Conservation (phyloP, 2,797 vertebrate species). For the Peromyscus aztecus region DNA sequence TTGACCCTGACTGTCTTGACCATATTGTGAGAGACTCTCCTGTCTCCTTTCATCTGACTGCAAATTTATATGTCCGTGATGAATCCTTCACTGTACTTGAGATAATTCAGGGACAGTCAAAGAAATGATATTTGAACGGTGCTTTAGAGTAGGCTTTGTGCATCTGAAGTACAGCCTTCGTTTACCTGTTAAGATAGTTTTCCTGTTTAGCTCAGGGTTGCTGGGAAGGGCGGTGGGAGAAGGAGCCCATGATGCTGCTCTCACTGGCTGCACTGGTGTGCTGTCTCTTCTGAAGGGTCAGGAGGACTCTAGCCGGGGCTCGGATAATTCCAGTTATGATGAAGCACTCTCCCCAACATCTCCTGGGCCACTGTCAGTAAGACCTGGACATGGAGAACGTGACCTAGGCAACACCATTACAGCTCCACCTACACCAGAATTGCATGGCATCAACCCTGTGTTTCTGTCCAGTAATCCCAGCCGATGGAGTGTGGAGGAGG, state of each 20-base stretch:
- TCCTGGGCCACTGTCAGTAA: slow-evolving; percentile 93
- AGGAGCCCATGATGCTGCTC: background rate
- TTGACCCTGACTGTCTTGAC: background rate
- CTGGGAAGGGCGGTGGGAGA: background rate
- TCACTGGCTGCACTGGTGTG: background rate
- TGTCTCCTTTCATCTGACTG: background rate
- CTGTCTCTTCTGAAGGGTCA: slow-evolving; percentile 85
- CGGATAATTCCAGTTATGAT: slow-evolving; percentile 96
- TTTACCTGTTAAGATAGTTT: background rate
- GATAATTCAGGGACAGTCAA: background rate
- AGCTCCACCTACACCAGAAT: slow-evolving; percentile 89
- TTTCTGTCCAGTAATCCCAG: slow-evolving; percentile 95
- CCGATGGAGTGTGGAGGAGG: slow-evolving; percentile 98
- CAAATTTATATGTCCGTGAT: background rate
- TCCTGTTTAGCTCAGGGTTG: background rate
- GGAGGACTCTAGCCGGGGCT: slow-evolving; percentile 96
- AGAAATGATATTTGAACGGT: background rate
- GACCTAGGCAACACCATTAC: slow-evolving; percentile 89
- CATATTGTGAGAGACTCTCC: background rate
- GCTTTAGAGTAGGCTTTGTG: background rate
- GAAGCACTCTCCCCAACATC: slow-evolving; percentile 94
- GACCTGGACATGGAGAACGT: slow-evolving; percentile 90
- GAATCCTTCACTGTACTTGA: background rate
- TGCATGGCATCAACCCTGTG: slow-evolving; percentile 93
- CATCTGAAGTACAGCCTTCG: background rate